A percentile compares a stretch with the other conserved stretches of the same genome.
Evolutionary conservation across 2,888 invertebrate species (phyloP).

Genomic region (Rhingia campestris): DNA sequence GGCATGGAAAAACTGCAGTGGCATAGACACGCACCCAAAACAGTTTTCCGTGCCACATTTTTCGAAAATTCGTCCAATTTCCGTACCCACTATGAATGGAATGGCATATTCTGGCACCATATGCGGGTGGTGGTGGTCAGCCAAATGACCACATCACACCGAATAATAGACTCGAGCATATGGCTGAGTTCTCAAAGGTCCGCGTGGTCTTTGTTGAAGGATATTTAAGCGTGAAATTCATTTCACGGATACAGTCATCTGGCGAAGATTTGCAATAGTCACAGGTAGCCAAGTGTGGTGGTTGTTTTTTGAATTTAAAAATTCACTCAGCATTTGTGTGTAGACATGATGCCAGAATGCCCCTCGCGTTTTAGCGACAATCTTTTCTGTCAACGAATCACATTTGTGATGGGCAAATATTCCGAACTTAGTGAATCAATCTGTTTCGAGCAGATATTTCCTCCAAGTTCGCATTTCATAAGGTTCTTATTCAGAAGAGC

Average conservation of each 20-base stretch:
- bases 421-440: slow-evolving; percentile 10
- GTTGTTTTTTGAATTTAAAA: too few species aligned
- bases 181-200: slow-evolving; percentile 38
- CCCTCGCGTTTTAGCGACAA: not conserved
- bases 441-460: slow-evolving; percentile 4
- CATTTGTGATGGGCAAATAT: not conserved
- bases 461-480: slow-evolving; percentile 43
- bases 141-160: slow-evolving; percentile 44
- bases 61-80: slow-evolving; percentile 18
- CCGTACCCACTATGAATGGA: slow-evolving; percentile 8
- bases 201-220: not conserved
- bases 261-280: slow-evolving; percentile 20
- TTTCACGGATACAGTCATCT: slow-evolving; percentile 43
- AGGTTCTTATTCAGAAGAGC: slow-evolving; percentile 52
- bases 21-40: slow-evolving; percentile 29
- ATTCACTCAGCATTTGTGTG: too few species aligned
- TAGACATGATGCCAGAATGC: too few species aligned
- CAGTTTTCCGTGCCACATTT: not conserved
- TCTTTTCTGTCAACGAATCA: slow-evolving; percentile 1
- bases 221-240: slow-evolving; percentile 52
- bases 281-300: not conserved
- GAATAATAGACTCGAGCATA: slow-evolving; percentile 27
- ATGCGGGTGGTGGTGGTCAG: slow-evolving; percentile 55
- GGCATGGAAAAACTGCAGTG: not conserved
- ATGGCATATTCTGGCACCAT: slow-evolving; percentile 7